Conservation (phyloP, 2,797 vertebrate species). For the Clarias fuscus region DNA sequence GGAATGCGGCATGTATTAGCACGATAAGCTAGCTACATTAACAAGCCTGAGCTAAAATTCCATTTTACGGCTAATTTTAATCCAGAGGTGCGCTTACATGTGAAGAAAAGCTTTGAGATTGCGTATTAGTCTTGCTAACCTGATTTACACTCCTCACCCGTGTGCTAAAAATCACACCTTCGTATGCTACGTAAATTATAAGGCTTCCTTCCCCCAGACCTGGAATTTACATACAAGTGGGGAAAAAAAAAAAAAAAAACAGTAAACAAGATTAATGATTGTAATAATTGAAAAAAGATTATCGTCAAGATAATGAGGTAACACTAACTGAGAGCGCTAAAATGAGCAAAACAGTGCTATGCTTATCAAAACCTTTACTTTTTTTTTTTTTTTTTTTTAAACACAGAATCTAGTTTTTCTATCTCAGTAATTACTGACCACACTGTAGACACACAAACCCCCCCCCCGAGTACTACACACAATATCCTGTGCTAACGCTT, state of each 20-base stretch:
- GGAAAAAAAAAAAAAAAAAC: neutral
- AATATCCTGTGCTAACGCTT: neutral
- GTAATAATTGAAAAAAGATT: neutral
- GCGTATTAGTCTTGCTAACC: conserved; percentile 3
- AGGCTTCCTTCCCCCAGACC: neutral
- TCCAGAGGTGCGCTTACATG: neutral
- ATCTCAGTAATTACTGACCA: conserved; percentile 10
- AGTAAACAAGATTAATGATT: neutral
- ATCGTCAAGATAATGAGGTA: neutral
- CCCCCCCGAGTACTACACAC: neutral
- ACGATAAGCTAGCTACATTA: conserved; percentile 29
- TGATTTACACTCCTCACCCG: neutral
- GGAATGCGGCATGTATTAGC: neutral
- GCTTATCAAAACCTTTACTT: neutral
- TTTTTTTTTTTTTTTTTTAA: neutral
- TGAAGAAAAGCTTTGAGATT: neutral
- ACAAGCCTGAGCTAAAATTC: neutral
- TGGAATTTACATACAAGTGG: neutral
- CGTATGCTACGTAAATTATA: neutral
- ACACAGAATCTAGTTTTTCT: no score
- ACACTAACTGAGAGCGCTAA: neutral
- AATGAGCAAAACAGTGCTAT: neutral
- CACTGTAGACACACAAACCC: neutral
- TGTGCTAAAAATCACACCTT: neutral
- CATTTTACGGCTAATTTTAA: conserved; percentile 22